Conservation (phyloP, 2,888 invertebrate genomes). For the Smittia aterrima region DNA sequence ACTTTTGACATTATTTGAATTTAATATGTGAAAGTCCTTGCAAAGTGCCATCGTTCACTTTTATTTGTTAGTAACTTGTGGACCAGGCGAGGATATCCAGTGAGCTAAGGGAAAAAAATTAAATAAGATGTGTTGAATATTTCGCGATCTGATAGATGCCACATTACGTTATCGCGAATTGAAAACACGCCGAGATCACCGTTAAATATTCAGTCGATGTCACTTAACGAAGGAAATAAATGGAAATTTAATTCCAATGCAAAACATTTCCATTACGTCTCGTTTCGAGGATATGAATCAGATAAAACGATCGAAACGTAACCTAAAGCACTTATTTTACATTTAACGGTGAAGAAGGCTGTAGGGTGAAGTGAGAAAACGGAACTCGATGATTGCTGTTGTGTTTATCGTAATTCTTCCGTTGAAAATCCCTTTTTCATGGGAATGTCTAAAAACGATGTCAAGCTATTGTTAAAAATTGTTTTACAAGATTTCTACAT, state of each 20-base stretch:
- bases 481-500: too few relatives aligned
- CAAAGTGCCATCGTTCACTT: constrained; percentile 16
- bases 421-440: too few relatives aligned
- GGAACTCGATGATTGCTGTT: constrained; percentile 1
- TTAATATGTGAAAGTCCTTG: constrained; percentile 25
- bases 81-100: background rate
- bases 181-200: background rate
- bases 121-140: background rate
- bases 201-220: constrained; percentile 13
- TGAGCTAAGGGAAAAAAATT: background rate
- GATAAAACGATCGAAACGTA: background rate
- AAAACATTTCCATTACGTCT: constrained; percentile 8
- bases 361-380: background rate
- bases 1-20: constrained; percentile 40
- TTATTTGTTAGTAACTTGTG: background rate
- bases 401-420: constrained; percentile 5
- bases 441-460: too few relatives aligned
- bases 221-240: constrained; percentile 21
- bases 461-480: too few relatives aligned
- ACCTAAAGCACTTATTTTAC: constrained; percentile 14
- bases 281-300: background rate
- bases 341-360: constrained; percentile 1
- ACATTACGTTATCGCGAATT: background rate
- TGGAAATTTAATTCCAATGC: constrained; percentile 26
- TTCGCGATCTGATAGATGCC: background rate